These are phyloP conservation scores for Bimastos eiseni DNA, from an alignment of 2,888 invertebrate genomes.

Conservation along the genomic window DNA sequence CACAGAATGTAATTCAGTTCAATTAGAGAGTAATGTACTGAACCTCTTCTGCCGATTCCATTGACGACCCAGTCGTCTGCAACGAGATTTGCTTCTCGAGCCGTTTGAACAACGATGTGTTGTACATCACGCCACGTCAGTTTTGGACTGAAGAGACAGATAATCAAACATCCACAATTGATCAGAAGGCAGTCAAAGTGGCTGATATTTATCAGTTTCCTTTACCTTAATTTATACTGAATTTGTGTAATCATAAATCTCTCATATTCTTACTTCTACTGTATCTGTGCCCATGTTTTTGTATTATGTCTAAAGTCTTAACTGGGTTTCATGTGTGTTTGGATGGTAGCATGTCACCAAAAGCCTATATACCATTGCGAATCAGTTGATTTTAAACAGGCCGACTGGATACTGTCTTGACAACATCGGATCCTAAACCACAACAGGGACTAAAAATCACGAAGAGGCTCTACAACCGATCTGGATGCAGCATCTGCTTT, in stretches of 20 bases:
- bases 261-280: neutral
- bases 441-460: conserved; percentile 65
- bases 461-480: neutral
- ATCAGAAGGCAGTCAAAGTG: neutral
- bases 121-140: conserved; percentile 98
- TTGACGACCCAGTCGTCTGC: conserved; percentile 81
- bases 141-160: conserved; percentile 65
- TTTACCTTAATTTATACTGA: neutral
- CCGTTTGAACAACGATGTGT: conserved; percentile 94
- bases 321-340: neutral
- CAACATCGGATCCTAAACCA: neutral
- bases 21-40: neutral
- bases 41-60: conserved; percentile 74
- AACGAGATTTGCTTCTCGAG: conserved; percentile 81
- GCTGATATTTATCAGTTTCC: neutral
- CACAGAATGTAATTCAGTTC: neutral
- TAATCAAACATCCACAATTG: neutral
- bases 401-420: neutral
- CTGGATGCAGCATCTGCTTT: neutral
- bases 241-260: neutral
- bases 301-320: neutral
- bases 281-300: neutral
- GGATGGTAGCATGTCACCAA: neutral
- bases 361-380: neutral
- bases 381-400: neutral